Base-by-base conservation (phyloP, 2,888 invertebrate genomes). In the Amphipyra berbera region DNA sequence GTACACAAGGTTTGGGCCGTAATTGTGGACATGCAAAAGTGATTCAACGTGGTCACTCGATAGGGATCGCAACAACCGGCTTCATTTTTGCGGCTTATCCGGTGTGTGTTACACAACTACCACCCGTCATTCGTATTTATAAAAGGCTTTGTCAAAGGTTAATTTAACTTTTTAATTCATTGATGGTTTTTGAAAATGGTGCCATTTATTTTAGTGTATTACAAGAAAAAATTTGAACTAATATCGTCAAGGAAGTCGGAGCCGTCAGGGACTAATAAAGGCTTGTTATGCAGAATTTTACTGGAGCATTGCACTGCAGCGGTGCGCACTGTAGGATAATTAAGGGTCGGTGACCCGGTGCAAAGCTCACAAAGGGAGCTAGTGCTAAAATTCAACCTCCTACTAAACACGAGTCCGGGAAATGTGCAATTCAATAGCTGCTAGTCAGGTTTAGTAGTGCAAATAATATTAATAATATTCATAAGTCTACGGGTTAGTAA, bases 221-320 rank as follows among this genome's bases (percentile, higher is more conserved):
- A 78, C 80, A 82, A 81, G 79, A 82, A 83, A 79, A 82, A 80
- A 80, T 61, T 63, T 44, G 78, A 86, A 81, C 66, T 75, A 85
- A 64, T 68, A 68, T 63, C 70, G 76, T 82, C 79, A 70, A 84
- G 87, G 86, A 85, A 87, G 84, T 82, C 61, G 61, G 78, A 74
- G 82, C 82, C 82, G 85, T 83, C 87, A 84, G 84, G 87, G 85
- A 87, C 90, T 88, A 93, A 93, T 94, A 93, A 93, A 92, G 88
- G 83, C 90, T 91, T 89, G 92, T 94, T 93, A 91, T 92, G 88
- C 91, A 90, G 89, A 93, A 93, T 90, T 93, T 93, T 92, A 94
- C 92, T 93, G 91, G 94, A 91, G 90, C 93, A 92, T 91, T 94
- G 94, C 92, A 90, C 93, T 87, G 87, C 87, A 85, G 85, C 87